Conservation (phyloP, 2,113 vertebrate species). For the Anseranas semipalmata region DNA sequence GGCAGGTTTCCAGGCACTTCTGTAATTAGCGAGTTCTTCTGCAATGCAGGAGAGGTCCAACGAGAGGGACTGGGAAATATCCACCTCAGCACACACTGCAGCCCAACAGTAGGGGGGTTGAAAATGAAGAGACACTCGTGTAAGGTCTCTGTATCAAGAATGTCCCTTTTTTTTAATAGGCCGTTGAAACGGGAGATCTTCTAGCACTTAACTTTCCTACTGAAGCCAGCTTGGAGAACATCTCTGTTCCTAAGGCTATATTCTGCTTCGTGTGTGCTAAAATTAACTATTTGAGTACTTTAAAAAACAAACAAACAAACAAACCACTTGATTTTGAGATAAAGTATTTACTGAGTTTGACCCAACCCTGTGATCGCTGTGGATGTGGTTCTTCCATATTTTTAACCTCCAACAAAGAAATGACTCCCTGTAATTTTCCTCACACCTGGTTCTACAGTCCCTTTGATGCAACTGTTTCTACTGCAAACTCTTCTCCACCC, state of each 20-base stretch:
- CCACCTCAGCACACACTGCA: not conserved
- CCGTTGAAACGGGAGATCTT: not conserved
- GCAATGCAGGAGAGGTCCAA: not conserved
- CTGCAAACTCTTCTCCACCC: not conserved
- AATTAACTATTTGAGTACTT: not conserved
- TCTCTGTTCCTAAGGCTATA: not conserved
- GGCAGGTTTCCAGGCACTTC: not conserved
- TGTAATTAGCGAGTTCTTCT: not conserved
- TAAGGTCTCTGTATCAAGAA: not conserved
- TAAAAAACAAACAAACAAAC: not conserved
- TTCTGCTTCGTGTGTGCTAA: not conserved
- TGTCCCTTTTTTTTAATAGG: not conserved
- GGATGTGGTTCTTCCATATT: not conserved
- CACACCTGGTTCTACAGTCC: not conserved
- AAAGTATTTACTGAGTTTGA: not conserved
- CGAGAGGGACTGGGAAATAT: not conserved
- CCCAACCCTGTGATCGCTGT: accelerated
- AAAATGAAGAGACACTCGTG: not conserved
- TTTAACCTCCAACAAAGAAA: not conserved
- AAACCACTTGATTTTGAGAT: not conserved
- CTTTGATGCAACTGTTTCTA: not conserved
- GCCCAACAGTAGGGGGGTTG: not conserved
- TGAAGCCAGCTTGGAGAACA: not conserved
- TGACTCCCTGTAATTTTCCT: not conserved
- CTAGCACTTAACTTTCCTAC: not conserved